Evolutionary conservation across 2,797 vertebrate genomes (phyloP), one percentile per base, ranked within the genome.

Genomic region (Hafferia zeledoni): DNA sequence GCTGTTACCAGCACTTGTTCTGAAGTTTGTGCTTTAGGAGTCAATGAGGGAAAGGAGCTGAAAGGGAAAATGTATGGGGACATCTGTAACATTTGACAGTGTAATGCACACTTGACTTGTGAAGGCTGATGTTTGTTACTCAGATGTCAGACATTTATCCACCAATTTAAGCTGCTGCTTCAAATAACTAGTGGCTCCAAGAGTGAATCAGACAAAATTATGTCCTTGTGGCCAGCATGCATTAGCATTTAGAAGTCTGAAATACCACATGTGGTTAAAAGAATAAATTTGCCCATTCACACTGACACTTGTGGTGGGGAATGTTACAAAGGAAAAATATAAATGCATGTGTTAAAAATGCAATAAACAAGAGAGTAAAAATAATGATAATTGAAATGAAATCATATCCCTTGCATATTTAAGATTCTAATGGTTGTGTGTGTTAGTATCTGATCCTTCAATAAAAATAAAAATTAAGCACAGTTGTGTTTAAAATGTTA

Each of bases 81-180:
- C 49, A 72, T 94, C 56, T 88, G 92, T 94, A 87, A 85, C 59
- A 19, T 90, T 60, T 80, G 46, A 59, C 68, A 76, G 31, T 35
- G 77, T 83, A 76, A 94, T 61, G 27, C 0, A 0, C 33, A 15
- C 49, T 89, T 76, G 61, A 76, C 57, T 85, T 86, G 64, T 84
- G 63, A 47, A 93, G 30, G 37, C 80, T 13, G 3, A 5, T 75
- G 59, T 75, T 96, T 46, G 16, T 71, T 87, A 59, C 39, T 87
- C 69, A 49, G n/a, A 57, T 47, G 41, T 91, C 13, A 80, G 78
- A 86, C 67, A 44, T 84, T 87, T 93, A 83, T 85, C 39, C 68
- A 89, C 59, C 44, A 81, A 24, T 95, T 91, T 63, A 84, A 63
- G n/a, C 81, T 83, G 82, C 63, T 94, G 24, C 65, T 70, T 87